Evolutionary conservation across 1,140 invertebrate genomes (phyloP), one percentile per base, ranked within the genome.

Genomic region (Brevipalpus yothersi): DNA sequence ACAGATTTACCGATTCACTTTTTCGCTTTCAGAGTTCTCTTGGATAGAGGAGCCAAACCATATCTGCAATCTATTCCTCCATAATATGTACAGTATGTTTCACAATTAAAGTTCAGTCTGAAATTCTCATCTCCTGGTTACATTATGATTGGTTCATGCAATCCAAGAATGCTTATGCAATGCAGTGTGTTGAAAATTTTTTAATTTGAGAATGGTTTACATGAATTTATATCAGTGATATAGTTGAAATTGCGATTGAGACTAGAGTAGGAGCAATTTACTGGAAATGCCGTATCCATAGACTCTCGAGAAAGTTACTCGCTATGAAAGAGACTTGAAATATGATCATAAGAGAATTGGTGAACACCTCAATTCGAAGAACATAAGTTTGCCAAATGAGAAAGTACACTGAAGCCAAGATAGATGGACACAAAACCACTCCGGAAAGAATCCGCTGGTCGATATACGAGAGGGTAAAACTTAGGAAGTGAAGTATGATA

Each of bases 1-100:
- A 75, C 68, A 59, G 81, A 81, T 41, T 75, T 89, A 58, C 66
- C 77, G n/a, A 54, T 66, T n/a, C 61, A 61, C 31, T 57, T 53
- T 60, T 65, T 59, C 61, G 56, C 62, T 31, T 65, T 59, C 58
- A 58, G 54, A 53, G 41, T 64, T 9, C 53, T 65, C 11, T 51
- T 56, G 10, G 63, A 66, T 21, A 58, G 63, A 53, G 62, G 65
- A 40, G 61, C 65, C 53, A 60, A 63, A 58, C 21, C 63, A 39
- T 5, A 3, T 31, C 31, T 31, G 5, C 31, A 31, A 31, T 31
- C 31, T 31, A 31, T 31, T 31, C 31, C 31, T 31, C 31, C 31
- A 31, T 31, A 31, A 31, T 31, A 31, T 31, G 31, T 31, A 31
- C 31, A 31, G 2, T 31, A 5, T 31, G 5, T 31, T 5, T 31